phyloP scores from a whole-genome alignment of 2,888 invertebrate species.

The Labia minor region DNA sequence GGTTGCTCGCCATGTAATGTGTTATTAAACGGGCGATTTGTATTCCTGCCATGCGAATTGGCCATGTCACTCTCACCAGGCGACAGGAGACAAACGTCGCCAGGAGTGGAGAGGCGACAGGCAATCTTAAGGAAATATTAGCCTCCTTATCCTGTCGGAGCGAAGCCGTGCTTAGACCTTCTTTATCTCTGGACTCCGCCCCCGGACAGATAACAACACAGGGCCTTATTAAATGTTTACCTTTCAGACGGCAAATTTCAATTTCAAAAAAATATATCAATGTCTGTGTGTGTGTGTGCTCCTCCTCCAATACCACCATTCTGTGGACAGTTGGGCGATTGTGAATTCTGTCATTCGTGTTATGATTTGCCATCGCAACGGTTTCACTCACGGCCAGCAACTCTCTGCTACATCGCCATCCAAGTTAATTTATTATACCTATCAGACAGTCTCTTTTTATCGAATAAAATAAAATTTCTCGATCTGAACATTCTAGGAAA shows the following conservation, averaged over 20 bases:
- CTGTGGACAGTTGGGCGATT: background rate
- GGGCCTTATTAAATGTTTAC: background rate
- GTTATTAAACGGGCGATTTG: slow-evolving; percentile 7
- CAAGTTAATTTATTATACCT: background rate
- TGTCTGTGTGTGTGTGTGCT: no score
- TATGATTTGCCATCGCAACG: background rate
- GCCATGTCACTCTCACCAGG: slow-evolving; percentile 1
- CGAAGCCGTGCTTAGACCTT: background rate
- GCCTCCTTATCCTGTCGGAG: background rate
- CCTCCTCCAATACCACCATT: no score
- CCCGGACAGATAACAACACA: no score
- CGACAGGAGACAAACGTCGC: background rate
- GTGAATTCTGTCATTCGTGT: background rate
- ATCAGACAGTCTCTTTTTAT: no score
- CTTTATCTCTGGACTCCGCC: background rate
- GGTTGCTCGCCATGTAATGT: background rate
- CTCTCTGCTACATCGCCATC: background rate
- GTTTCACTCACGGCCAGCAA: no score
- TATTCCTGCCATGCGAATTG: slow-evolving; percentile 3
- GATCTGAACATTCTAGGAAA: no score
- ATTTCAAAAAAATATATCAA: no score
- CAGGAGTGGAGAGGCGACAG: background rate
- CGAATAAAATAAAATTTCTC: no score
- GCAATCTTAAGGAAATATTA: slow-evolving; percentile 8
- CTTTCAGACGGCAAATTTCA: background rate